Base-by-base conservation (phyloP, 2,797 vertebrate species). In the Diplodus sargus region DNA sequence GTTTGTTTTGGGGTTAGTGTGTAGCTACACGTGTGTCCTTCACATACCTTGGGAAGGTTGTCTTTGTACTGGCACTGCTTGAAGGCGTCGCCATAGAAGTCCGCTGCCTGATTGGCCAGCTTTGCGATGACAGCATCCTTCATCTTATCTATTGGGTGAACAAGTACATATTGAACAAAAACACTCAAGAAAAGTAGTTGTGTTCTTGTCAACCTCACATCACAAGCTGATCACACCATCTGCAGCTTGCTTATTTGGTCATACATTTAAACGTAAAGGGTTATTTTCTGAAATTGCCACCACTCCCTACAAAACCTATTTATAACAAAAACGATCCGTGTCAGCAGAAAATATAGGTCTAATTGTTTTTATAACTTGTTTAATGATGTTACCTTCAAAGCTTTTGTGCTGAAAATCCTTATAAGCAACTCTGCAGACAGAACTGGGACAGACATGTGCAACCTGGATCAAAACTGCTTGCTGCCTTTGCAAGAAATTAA, bases 21-120 rank as follows among this genome's bases (percentile, higher is more conserved):
- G 54, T 43, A 18, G 28, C 43, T 56, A 20, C 52, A 20, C 16
- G 52, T 9, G 22, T 34, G 62, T 64, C 42, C 53, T 79, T 23
- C 69, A 95, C 96, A 92, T 95, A 99, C 98, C 97, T 99, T 99
- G 68, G 98, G 98, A 30, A 99, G 95, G 83, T 97, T 98, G 83
- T 99, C 98, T 94, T 98, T 99, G 93, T 98, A 99, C 67, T 99
- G 98, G 81, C 98, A 99, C 79, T 99, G 98, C 87, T 99, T 99
- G 91, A 98, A 98, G 83, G 98, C 97, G 62, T 99, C 98, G 3
- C 98, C 96, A 34, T 97, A 99, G 92, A 97, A 99, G 93, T 99
- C 98, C 65, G 98, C 98, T 62, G 98, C 97, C 91, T 99, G 98
- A 90, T 98, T 99, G 84, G 97, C 98, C 88, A 99, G 90, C 89